Percentiles rank a stretch among this genome's conserved stretches.
phyloP scores from a whole-genome alignment of 1,140 invertebrate genomes.

The Ganaspis sp. region DNA sequence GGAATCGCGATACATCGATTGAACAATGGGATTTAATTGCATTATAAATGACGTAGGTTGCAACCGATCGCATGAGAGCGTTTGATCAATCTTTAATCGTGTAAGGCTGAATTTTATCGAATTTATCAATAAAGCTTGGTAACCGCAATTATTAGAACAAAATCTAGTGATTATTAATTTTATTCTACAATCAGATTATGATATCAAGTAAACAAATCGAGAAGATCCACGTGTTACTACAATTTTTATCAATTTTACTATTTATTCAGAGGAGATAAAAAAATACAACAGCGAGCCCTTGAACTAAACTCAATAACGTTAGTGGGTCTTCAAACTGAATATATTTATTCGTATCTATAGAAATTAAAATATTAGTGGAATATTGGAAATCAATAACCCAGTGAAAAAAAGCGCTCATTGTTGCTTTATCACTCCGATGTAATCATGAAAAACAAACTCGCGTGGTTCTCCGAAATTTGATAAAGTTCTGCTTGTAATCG shows the following conservation, averaged over 20 bases:
- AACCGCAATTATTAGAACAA: neutral
- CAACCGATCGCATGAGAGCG: conserved; percentile 27
- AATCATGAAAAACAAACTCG: neutral
- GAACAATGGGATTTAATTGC: conserved; percentile 63
- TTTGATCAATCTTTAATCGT: conserved; percentile 12
- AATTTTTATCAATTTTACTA: neutral
- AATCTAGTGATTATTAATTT: neutral
- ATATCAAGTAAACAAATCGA: neutral
- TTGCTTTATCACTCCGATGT: neutral
- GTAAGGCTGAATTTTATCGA: conserved; percentile 3
- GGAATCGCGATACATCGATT: conserved; percentile 55
- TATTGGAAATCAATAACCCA: too few species aligned
- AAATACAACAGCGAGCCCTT: neutral
- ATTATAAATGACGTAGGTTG: conserved; percentile 62
- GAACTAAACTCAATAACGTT: neutral
- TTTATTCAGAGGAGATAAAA: neutral
- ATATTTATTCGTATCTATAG: neutral
- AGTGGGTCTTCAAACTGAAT: neutral
- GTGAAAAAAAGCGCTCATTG: neutral
- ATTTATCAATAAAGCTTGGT: neutral
- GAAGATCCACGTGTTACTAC: neutral
- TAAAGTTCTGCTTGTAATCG: neutral
- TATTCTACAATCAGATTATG: neutral
- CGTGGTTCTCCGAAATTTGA: neutral
- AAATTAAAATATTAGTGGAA: neutral